Evolutionary conservation across 2,888 invertebrate species (phyloP).

Genomic region (Digitonthophagus gazella): DNA sequence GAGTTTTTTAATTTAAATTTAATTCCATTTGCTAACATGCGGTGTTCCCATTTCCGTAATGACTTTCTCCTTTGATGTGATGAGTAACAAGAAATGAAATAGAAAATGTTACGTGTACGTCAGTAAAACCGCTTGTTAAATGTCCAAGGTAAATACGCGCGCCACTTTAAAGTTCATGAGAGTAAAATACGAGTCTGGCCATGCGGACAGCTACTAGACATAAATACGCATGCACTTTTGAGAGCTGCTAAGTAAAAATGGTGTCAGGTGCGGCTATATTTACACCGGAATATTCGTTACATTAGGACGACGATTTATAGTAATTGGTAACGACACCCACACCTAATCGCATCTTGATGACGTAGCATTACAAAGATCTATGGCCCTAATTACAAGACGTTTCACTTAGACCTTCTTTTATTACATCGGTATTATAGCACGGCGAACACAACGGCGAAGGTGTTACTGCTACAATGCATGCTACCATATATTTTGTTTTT

Average conservation of each 20-base stretch:
- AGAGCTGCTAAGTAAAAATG: not conserved
- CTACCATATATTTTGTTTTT: no score
- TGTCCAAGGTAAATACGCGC: not conserved
- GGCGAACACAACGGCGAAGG: no score
- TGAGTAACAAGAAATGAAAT: not conserved
- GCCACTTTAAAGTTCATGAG: not conserved
- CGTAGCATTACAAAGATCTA: not conserved
- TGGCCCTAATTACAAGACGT: not conserved
- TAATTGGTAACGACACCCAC: not conserved
- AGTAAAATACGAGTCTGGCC: not conserved
- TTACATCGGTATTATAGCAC: not conserved
- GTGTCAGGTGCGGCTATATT: not conserved
- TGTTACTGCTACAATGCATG: no score
- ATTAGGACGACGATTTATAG: not conserved
- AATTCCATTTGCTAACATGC: not conserved
- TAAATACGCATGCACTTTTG: not conserved
- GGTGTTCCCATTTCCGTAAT: not conserved
- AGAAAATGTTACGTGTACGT: not conserved
- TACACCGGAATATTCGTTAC: not conserved
- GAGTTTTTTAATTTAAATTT: no score
- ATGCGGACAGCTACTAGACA: not conserved
- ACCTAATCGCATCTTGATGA: not conserved
- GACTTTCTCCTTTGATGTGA: not conserved
- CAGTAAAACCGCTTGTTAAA: not conserved
- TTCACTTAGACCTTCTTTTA: not conserved